Percentiles rank a stretch among this genome's conserved stretches.
phyloP scores from a whole-genome alignment of 2,888 invertebrate species.

The Thumatha senex region DNA sequence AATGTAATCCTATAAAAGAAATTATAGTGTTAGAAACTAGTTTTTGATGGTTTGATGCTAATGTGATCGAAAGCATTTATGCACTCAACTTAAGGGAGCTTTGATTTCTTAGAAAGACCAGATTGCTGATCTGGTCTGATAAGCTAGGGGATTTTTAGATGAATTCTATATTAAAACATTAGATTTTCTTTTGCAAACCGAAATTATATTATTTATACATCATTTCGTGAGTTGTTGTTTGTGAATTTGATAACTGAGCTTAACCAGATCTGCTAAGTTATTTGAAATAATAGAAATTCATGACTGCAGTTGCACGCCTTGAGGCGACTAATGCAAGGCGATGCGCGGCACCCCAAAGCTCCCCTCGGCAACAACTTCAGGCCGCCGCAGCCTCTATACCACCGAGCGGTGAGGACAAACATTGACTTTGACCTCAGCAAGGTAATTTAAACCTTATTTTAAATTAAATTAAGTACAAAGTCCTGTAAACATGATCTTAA shows the following conservation, averaged over 20 bases:
- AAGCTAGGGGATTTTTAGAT: too few species aligned
- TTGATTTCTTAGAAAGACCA: too few species aligned
- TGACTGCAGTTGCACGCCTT: constrained; percentile 89
- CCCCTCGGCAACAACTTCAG: constrained; percentile 97
- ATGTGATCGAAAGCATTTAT: too few species aligned
- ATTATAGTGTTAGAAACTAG: too few species aligned
- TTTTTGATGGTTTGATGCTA: too few species aligned
- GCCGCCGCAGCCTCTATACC: constrained; percentile 96
- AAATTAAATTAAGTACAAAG: constrained; percentile 26
- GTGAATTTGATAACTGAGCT: constrained; percentile 13
- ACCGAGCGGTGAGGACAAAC: constrained; percentile 97
- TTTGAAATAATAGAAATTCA: constrained; percentile 44
- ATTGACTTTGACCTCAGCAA: constrained; percentile 96
- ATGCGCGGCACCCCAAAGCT: constrained; percentile 92
- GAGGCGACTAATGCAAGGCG: constrained; percentile 94
- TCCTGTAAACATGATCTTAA: constrained; percentile 23
- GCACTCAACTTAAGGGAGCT: too few species aligned
- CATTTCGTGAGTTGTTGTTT: too few species aligned
- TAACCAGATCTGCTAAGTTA: constrained; percentile 33
- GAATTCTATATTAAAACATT: too few species aligned
- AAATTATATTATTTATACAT: too few species aligned
- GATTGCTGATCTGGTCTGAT: too few species aligned
- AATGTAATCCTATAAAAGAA: too few species aligned
- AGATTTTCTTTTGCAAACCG: too few species aligned
- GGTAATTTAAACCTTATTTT: constrained; percentile 63